A percentile compares a stretch with the other conserved stretches of the same genome.
Conservation (phyloP, 2,113 vertebrate species). For the Oenanthe melanoleuca region DNA sequence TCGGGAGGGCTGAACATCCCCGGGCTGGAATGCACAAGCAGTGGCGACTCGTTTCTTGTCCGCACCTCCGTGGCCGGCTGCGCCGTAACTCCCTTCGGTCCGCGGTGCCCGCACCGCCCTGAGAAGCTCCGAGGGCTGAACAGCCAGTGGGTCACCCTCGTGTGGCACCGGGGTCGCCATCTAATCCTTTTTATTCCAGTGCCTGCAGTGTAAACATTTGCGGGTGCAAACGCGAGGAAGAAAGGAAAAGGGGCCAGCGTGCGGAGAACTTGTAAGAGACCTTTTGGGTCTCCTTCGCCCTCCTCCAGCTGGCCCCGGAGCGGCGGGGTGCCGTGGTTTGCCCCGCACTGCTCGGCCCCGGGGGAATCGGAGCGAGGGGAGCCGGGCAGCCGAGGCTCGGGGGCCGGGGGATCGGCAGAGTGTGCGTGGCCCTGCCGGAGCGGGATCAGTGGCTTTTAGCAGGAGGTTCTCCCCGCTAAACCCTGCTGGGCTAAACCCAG, state of each 20-base stretch:
- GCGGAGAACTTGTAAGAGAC: background rate
- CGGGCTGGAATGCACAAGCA: background rate
- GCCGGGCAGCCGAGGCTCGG: background rate
- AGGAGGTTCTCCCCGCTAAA: background rate
- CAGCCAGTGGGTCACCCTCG: background rate
- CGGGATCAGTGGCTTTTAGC: background rate
- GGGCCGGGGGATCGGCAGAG: background rate
- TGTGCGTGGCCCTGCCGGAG: background rate
- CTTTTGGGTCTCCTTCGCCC: background rate
- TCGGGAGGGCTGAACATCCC: background rate
- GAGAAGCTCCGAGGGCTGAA: background rate
- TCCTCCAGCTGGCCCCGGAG: background rate
- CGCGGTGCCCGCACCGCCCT: background rate
- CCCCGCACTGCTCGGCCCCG: background rate
- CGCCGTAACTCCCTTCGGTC: background rate
- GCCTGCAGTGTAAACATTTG: background rate
- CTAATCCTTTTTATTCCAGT: background rate
- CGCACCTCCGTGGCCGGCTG: background rate
- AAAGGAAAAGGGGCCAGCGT: background rate
- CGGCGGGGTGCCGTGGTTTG: background rate
- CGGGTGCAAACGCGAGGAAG: background rate
- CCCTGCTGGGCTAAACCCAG: background rate
- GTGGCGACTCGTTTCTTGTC: background rate
- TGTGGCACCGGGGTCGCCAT: background rate
- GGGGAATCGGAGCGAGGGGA: accelerated